Percentiles rank a stretch among this genome's conserved stretches.
Evolutionary conservation across 1,140 invertebrate genomes (phyloP).

Genomic region (Trypoxylus dichotomus): DNA sequence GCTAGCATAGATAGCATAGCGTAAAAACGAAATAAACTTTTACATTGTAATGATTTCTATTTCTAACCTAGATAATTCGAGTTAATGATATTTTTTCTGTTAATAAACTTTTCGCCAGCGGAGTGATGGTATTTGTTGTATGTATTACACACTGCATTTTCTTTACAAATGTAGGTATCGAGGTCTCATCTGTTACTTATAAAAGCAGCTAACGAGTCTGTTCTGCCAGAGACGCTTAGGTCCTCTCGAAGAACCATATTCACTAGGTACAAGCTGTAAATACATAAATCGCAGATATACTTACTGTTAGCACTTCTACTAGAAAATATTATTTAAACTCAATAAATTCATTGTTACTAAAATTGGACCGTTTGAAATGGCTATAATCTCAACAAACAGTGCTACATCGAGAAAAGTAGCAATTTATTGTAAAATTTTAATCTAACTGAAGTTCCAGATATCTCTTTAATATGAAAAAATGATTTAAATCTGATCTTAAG

Average conservation of each 20-base stretch:
- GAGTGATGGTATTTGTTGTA: not conserved
- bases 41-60: conserved; percentile 9
- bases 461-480: not conserved
- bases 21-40: not conserved
- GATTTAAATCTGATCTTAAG: too few species aligned
- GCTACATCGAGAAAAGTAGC: too few species aligned
- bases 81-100: not conserved
- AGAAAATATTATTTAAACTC: not conserved
- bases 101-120: not conserved
- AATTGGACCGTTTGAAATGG: too few species aligned
- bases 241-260: not conserved
- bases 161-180: conserved; percentile 40
- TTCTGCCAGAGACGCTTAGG: conserved; percentile 36
- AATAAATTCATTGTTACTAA: too few species aligned
- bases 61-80: conserved; percentile 3
- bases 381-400: too few species aligned
- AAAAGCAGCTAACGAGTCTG: conserved; percentile 34
- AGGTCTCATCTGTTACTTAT: conserved; percentile 44
- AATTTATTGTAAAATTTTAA: too few species aligned
- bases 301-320: too few species aligned
- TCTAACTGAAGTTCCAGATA: not conserved
- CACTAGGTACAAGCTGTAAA: too few species aligned
- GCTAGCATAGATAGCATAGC: not conserved
- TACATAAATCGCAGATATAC: too few species aligned
- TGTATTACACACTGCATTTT: not conserved